phyloP scores from a whole-genome alignment of 1,140 invertebrate species.

The Pseudomyrmex concolor region DNA sequence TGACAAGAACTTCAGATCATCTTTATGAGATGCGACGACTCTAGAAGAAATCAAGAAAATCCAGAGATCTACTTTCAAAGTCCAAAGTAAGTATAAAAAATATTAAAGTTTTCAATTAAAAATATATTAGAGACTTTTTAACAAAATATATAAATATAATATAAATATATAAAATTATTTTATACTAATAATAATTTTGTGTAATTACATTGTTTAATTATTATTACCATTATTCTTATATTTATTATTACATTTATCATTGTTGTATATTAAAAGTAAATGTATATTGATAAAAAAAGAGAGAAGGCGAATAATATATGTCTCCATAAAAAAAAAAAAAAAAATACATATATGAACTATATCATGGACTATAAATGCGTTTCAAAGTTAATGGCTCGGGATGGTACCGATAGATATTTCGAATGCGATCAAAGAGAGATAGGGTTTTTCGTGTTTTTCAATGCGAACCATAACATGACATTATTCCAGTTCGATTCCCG shows the following conservation, averaged over 20 bases:
- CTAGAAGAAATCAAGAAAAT: conserved; percentile 14
- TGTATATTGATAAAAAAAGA: not conserved
- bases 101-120: not conserved
- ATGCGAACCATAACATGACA: not conserved
- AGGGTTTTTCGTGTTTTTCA: not conserved
- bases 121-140: not conserved
- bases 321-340: not conserved
- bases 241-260: not conserved
- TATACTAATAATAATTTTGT: no score
- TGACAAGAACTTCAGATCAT: no score
- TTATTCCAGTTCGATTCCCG: not conserved
- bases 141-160: not conserved
- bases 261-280: not conserved
- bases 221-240: conserved; percentile 1
- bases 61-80: not conserved
- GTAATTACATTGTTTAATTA: not conserved
- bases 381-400: conserved; percentile 1
- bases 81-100: conserved; percentile 20
- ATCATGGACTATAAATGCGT: not conserved
- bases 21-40: conserved; percentile 9
- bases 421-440: conserved; percentile 7
- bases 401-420: not conserved
- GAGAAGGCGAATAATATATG: not conserved
- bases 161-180: no score
- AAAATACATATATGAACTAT: not conserved